Evolutionary conservation across 2,113 vertebrate species (phyloP).

Genomic region (Tachycineta bicolor): DNA sequence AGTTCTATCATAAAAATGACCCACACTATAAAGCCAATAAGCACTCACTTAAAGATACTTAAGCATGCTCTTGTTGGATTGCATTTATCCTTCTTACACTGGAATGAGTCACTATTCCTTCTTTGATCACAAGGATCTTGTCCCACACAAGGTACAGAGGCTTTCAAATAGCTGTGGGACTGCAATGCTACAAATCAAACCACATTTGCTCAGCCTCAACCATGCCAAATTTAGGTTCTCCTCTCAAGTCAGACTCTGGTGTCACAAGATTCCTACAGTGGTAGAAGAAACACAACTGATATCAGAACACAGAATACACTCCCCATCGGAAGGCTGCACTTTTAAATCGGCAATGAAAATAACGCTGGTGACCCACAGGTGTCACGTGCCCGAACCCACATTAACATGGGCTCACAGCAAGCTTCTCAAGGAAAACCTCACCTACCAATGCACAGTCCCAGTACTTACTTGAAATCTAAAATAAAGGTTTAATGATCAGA

Average conservation of each 20-base stretch:
- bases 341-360: not conserved
- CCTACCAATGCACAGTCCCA: not conserved
- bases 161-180: not conserved
- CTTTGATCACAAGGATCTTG: not conserved
- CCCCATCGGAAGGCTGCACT: rapidly evolving
- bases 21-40: not conserved
- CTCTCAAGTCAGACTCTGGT: not conserved
- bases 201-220: not conserved
- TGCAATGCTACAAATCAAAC: not conserved
- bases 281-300: not conserved
- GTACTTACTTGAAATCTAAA: not conserved
- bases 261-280: not conserved
- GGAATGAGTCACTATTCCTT: not conserved
- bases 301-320: not conserved
- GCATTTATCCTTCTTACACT: not conserved
- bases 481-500: not conserved
- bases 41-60: not conserved
- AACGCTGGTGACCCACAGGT: not conserved
- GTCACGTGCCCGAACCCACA: not conserved
- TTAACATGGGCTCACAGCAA: not conserved
- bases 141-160: not conserved
- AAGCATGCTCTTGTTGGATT: not conserved
- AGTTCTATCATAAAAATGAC: not conserved
- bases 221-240: not conserved
- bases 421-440: not conserved